These are phyloP conservation scores for Strigamia maritima DNA, from an alignment of 2,888 invertebrate species.

Conservation along the genomic window DNA sequence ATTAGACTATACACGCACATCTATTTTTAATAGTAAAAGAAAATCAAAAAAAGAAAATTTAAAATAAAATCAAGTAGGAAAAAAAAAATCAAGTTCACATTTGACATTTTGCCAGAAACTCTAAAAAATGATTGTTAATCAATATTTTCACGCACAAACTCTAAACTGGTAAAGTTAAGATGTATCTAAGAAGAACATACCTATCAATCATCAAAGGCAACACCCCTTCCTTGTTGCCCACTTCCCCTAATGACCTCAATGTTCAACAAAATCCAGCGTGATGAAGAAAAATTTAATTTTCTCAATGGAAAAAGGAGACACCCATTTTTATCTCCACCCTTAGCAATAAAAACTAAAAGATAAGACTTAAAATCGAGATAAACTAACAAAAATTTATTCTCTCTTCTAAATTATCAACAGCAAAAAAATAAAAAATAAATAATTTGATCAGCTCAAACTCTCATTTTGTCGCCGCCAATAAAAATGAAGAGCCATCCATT, in stretches of 20 bases:
- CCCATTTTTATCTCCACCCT: constrained; percentile 11
- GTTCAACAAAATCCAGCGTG: constrained; percentile 20
- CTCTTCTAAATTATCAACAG: background rate
- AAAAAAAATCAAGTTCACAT: background rate
- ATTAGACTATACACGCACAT: background rate
- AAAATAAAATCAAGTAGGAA: background rate
- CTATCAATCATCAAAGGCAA: constrained; percentile 10
- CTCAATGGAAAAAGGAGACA: constrained; percentile 14
- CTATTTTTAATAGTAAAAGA: background rate
- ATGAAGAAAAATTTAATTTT: constrained; percentile 16
- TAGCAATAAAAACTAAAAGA: constrained; percentile 5
- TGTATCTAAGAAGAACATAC: constrained; percentile 19
- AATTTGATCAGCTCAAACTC: background rate
- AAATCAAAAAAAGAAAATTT: background rate
- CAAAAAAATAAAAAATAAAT: background rate
- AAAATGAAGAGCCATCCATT: background rate
- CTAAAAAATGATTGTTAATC: background rate
- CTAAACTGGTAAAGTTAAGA: background rate
- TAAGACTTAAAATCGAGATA: background rate
- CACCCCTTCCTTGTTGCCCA: constrained; percentile 23
- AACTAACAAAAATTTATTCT: background rate
- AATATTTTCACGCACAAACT: constrained; percentile 20
- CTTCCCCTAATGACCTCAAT: constrained; percentile 19
- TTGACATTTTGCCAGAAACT: background rate
- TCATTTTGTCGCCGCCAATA: constrained; percentile 2